Conservation (phyloP, 2,888 invertebrate species). For the Drosophila recens region DNA sequence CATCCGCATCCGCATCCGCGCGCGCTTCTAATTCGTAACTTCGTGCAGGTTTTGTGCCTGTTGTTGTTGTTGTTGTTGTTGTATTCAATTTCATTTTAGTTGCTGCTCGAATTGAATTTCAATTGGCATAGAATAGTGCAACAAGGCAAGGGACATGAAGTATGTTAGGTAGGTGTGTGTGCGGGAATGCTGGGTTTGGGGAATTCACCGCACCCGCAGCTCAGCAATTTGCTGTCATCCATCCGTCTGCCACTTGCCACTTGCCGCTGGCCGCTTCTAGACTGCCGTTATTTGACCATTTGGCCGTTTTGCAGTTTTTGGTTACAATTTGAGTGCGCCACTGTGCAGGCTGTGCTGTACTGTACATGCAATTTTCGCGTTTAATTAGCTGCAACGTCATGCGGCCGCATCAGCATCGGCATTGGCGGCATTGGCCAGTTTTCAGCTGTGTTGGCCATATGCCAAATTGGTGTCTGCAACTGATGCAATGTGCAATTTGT, state of each 20-base stretch:
- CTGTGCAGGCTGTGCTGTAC: constrained; percentile 32
- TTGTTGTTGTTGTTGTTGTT: constrained; percentile 24
- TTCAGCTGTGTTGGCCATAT: constrained; percentile 44
- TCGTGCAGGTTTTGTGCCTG: constrained; percentile 35
- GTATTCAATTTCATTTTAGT: constrained; percentile 61
- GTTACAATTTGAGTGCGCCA: constrained; percentile 41
- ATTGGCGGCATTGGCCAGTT: constrained; percentile 25
- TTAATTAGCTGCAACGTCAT: constrained; percentile 73
- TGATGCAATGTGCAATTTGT: constrained; percentile 69
- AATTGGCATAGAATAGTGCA: constrained; percentile 48
- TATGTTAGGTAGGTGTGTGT: not conserved
- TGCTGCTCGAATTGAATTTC: constrained; percentile 68
- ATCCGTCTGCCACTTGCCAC: not conserved
- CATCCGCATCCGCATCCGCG: constrained; percentile 11
- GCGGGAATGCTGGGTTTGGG: not conserved
- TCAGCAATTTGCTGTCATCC: constrained; percentile 12
- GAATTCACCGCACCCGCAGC: not conserved
- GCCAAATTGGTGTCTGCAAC: constrained; percentile 43
- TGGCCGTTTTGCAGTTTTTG: constrained; percentile 28
- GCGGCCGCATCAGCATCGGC: constrained; percentile 36
- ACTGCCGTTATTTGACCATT: not conserved
- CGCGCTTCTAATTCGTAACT: constrained; percentile 44
- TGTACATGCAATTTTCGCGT: constrained; percentile 64
- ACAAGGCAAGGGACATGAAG: not conserved
- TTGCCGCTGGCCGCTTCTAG: not conserved